Evolutionary conservation across 1,140 invertebrate species (phyloP), one percentile per base, ranked within the genome.

Genomic region (Pogonomyrmex californicus): DNA sequence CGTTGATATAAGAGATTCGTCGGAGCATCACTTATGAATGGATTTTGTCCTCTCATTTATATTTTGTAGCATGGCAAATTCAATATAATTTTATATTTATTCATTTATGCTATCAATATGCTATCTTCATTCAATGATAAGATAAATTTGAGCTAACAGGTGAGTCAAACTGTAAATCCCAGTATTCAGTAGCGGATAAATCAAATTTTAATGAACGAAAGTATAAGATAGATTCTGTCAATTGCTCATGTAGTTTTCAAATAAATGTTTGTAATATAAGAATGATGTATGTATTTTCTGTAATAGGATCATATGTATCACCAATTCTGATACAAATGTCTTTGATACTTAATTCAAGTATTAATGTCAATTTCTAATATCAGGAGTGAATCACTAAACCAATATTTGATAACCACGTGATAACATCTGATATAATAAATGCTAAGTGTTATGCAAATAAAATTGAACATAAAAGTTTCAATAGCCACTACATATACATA

Each of bases 41-140:
- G 7, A 44, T 44, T 44, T 5, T 14, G 23, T 36, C 23, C 23
- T 33, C 10, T 36, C 30, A 62, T 5, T 62, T 62, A 60, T 10
- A 33, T 1, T 23, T 23, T 33, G 30, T 1, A 30, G 9, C 30
- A 33, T 4, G 3, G 10, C 58, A 33, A 62, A 33, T 14, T 10
- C 9, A 12, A 14, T 62, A 33, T 2, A 33, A 68, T n/a, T 66
- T n/a, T 66, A 12, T 5, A 47, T 47, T 44, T 66, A 47, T 30
- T 66, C n/a, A 9, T n/a, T 23, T 23, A 68, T 47, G 23, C 17
- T 56, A 56, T 68, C 12, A 68, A 33, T 47, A 12, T 68, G 1
- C 7, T 66, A 30, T 66, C 23, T 79, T 38, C 68, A 49, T 33
- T 79, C 23, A 54, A 38, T 36, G 58, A 62, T 62, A 62, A 62